Conservation (phyloP, 1,140 invertebrate species). For the Cyphomyrmex costatus region DNA sequence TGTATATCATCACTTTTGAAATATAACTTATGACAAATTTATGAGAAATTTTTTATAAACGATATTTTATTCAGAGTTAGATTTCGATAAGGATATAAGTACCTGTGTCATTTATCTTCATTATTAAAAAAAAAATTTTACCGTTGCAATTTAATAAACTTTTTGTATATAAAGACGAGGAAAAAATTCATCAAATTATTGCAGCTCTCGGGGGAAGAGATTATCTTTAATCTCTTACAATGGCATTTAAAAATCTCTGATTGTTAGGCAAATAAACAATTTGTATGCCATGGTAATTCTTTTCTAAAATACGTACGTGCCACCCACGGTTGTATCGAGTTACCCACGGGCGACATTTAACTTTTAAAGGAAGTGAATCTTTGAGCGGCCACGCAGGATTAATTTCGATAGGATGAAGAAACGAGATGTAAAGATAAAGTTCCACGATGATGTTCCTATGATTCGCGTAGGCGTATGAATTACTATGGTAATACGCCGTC, state of each 20-base stretch:
- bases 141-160: constrained; percentile 22
- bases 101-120: neutral
- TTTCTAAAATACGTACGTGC: neutral
- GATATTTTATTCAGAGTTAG: neutral
- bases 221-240: neutral
- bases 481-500: constrained; percentile 6
- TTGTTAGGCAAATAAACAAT: neutral
- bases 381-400: neutral
- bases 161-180: neutral
- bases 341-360: neutral
- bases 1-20: neutral
- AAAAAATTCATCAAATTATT: neutral
- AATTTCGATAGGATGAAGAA: constrained; percentile 26
- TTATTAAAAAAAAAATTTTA: constrained; percentile 35
- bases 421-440: neutral
- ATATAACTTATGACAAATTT: neutral
- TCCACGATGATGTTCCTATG: neutral
- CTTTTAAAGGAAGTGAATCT: neutral
- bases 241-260: neutral
- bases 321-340: neutral
- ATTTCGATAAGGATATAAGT: neutral
- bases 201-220: too few species aligned
- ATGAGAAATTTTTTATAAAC: neutral
- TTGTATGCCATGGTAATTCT: neutral
- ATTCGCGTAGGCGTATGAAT: constrained; percentile 27